Evolutionary conservation across 2,888 invertebrate species (phyloP), one percentile per base, ranked within the genome.

Genomic region (Steinernema carpocapsae): DNA sequence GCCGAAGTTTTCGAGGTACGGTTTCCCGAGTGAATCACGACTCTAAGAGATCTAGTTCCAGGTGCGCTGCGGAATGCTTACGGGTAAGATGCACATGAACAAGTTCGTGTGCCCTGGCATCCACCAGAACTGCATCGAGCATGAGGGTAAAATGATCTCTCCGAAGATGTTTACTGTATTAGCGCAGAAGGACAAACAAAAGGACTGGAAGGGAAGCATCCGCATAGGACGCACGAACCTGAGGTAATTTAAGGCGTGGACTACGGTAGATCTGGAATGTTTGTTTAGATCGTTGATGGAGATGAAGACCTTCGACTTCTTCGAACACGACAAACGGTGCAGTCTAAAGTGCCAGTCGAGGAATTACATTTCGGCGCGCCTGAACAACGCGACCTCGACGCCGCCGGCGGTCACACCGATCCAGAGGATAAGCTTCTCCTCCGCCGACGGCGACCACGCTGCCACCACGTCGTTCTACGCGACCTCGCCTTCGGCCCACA

Each of bases 121-220:
- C 45, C 88, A 89, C 76, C 84, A 88, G 76, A 86, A 84, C 26
- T 89, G 89, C 80, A 88, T 89, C n/a, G 88, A 89, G 71, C 82
- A 85, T 71, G 84, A 88, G 6, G 85, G 83, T 78, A 19, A 83
- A 56, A 84, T 88, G 79, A 86, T 89, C 72, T 87, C 88, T 26
- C 89, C 89, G 10, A 88, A 89, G 72, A 85, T 87, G 71, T 89
- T 89, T 79, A 88, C 88, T 42, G 85, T 88, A 0, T 83, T 88
- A 75, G 89, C 88, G 12, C 88, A 88, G 72, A 89, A 89, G 77
- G 88, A 88, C 70, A 88, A 87, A 75, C 87, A 89, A 70, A 89
- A 89, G 78, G 89, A 89, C 79, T 89, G 89, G 89, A 89, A 89
- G 78, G 89, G 89, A 78, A 88, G 88, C 37, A 88, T 89, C 45